These are phyloP conservation scores for Phrynosoma blainvillii DNA, from an alignment of 2,113 vertebrate genomes.

Conservation along the genomic window DNA sequence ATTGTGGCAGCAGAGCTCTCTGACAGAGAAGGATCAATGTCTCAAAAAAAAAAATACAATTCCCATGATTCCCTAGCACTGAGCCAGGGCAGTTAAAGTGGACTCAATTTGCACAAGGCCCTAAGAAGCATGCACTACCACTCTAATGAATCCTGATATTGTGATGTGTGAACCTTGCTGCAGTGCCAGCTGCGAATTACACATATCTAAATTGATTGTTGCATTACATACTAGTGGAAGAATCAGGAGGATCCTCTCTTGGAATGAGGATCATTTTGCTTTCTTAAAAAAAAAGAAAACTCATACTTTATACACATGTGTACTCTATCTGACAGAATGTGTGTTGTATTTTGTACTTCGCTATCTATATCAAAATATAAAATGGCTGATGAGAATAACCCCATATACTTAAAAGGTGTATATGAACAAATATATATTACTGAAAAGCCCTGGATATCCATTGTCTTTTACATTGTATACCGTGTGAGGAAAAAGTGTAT, in stretches of 20 bases:
- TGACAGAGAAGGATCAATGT: too few relatives aligned
- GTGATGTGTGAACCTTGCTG: neutral
- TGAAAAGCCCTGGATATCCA: neutral
- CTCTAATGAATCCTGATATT: neutral
- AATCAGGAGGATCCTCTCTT: too few relatives aligned
- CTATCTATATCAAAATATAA: neutral
- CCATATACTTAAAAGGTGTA: neutral
- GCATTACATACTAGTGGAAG: too few relatives aligned
- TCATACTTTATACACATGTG: neutral
- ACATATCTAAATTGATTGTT: neutral
- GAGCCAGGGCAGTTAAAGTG: too few relatives aligned
- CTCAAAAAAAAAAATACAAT: too few relatives aligned
- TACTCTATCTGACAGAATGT: neutral
- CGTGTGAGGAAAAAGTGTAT: neutral
- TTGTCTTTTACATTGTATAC: neutral
- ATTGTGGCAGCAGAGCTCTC: too few relatives aligned
- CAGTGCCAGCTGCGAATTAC: neutral
- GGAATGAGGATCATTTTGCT: neutral
- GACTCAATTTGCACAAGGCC: too few relatives aligned
- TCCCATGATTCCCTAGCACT: too few relatives aligned
- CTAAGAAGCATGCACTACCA: neutral
- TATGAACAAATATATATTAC: neutral
- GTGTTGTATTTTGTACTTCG: neutral
- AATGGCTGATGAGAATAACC: neutral
- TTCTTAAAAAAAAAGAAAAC: neutral